A percentile compares a stretch with the other conserved stretches of the same genome.
phyloP scores from a whole-genome alignment of 2,888 invertebrate genomes.

The Pterobdella sp. region DNA sequence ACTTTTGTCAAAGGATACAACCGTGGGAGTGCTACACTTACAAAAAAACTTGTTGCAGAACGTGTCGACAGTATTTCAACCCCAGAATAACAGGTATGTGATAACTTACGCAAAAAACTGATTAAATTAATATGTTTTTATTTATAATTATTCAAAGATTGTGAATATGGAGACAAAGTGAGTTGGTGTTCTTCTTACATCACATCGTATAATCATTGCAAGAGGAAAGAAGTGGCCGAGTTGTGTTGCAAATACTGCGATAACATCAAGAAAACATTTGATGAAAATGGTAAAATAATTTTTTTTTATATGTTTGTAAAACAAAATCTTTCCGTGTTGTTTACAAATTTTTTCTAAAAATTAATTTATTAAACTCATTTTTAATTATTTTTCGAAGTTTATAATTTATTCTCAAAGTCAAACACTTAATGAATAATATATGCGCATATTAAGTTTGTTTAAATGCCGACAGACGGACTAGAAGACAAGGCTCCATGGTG shows the following conservation, averaged over 20 bases:
- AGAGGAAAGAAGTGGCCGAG: constrained; percentile 23
- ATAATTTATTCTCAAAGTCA: background rate
- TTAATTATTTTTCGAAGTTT: background rate
- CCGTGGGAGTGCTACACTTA: constrained; percentile 29
- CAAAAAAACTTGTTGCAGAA: constrained; percentile 17
- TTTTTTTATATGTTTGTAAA: background rate
- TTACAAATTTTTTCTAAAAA: too few species aligned
- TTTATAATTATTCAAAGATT: constrained; percentile 14
- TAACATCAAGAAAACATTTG: background rate
- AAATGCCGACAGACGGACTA: background rate
- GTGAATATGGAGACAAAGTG: constrained; percentile 30
- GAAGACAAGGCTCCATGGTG: constrained; percentile 22
- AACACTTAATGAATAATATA: background rate
- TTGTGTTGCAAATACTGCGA: constrained; percentile 27
- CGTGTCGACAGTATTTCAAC: constrained; percentile 23
- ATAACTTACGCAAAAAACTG: background rate
- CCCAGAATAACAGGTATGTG: background rate
- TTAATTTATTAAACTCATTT: too few species aligned
- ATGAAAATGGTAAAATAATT: background rate
- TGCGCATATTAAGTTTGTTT: background rate
- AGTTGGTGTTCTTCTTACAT: constrained; percentile 30
- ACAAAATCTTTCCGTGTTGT: too few species aligned
- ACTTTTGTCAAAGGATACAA: constrained; percentile 21
- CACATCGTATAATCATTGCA: constrained; percentile 17
- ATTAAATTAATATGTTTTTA: background rate